phyloP scores from a whole-genome alignment of 1,140 invertebrate genomes.

The Callitettix versicolor region DNA sequence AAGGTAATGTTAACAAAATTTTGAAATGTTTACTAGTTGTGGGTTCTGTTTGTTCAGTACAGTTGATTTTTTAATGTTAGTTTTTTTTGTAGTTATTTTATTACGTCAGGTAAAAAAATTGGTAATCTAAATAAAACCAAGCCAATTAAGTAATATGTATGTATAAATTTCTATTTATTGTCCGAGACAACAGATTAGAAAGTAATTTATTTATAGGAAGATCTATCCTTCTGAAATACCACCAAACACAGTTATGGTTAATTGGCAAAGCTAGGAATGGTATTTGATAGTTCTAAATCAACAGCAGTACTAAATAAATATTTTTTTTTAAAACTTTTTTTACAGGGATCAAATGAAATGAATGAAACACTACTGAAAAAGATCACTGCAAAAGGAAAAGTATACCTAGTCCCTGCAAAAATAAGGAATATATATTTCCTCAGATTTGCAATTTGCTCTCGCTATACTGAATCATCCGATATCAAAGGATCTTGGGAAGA shows the following conservation, averaged over 20 bases:
- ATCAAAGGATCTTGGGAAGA: conserved; percentile 81
- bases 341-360: conserved; percentile 62
- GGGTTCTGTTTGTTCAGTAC: no score
- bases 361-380: conserved; percentile 75
- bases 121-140: no score
- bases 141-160: no score
- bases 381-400: conserved; percentile 84
- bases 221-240: neutral
- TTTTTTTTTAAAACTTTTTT: conserved; percentile 15
- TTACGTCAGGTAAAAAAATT: no score
- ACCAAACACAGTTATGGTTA: neutral
- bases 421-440: conserved; percentile 76
- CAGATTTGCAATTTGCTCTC: conserved; percentile 82
- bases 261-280: no score
- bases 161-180: neutral
- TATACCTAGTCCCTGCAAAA: conserved; percentile 89
- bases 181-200: neutral
- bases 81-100: no score
- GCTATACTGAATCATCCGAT: conserved; percentile 69
- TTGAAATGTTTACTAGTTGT: neutral
- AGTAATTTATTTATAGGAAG: neutral
- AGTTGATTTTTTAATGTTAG: no score
- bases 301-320: neutral
- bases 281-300: no score
- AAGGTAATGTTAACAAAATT: conserved; percentile 56